These are phyloP conservation scores for Whitmania pigra DNA, from an alignment of 1,140 invertebrate species.

Conservation along the genomic window DNA sequence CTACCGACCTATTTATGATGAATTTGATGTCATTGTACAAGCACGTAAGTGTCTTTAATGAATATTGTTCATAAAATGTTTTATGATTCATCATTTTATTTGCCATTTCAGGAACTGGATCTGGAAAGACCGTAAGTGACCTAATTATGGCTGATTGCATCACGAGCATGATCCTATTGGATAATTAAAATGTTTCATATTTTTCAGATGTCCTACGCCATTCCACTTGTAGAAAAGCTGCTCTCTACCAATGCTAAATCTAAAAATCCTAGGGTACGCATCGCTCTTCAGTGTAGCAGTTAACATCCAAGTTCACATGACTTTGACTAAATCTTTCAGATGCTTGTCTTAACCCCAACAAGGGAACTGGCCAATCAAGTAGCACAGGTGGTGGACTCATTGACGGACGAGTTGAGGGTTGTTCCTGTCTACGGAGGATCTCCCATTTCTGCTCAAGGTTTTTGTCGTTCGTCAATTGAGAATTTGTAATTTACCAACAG, in stretches of 20 bases:
- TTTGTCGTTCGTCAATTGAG: not conserved
- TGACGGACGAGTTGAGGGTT: conserved; percentile 28
- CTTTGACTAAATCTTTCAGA: conserved; percentile 25
- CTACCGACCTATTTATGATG: conserved; percentile 34
- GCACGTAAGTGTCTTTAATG: conserved; percentile 33
- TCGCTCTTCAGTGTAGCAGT: too few relatives aligned
- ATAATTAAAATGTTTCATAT: conserved; percentile 1
- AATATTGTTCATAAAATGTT: not conserved
- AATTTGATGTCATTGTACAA: conserved; percentile 39
- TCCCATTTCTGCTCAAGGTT: conserved; percentile 34
- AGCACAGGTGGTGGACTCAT: conserved; percentile 30
- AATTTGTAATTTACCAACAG: too few relatives aligned
- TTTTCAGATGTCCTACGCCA: conserved; percentile 36
- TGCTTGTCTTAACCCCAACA: conserved; percentile 38
- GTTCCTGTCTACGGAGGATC: conserved; percentile 37
- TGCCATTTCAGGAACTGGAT: conserved; percentile 34
- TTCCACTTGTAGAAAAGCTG: conserved; percentile 36
- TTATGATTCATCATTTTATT: not conserved
- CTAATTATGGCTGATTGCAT: not conserved
- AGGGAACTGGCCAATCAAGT: conserved; percentile 40
- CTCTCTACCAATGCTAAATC: not conserved
- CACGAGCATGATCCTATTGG: not conserved
- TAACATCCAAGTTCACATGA: too few relatives aligned
- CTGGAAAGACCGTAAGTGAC: conserved; percentile 36
- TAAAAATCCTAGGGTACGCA: too few relatives aligned